Conservation (phyloP, 2,888 invertebrate species). For the Dasysyrphus tricinctus region DNA sequence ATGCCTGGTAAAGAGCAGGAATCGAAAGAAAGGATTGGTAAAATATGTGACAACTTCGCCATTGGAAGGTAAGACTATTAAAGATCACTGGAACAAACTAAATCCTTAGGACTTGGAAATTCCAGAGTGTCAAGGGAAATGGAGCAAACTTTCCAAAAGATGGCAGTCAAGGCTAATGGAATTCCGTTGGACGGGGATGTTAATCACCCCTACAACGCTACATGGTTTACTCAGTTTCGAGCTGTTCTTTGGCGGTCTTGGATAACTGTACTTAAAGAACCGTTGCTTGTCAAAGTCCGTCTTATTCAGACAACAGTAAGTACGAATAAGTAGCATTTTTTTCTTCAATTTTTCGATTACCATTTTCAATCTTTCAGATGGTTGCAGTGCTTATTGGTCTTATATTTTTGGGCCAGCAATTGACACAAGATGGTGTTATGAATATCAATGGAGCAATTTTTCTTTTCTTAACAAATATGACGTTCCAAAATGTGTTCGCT, state of each 20-base stretch:
- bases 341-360: not conserved
- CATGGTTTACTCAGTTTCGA: constrained; percentile 94
- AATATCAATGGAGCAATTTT: constrained; percentile 97
- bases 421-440: constrained; percentile 95
- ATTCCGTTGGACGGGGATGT: constrained; percentile 84
- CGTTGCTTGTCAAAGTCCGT: constrained; percentile 94
- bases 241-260: constrained; percentile 96
- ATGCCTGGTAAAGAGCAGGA: constrained; percentile 92
- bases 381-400: constrained; percentile 94
- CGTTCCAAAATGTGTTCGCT: constrained; percentile 97
- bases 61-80: constrained; percentile 78
- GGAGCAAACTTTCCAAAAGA: constrained; percentile 79
- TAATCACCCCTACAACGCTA: constrained; percentile 86
- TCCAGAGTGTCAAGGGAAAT: constrained; percentile 80
- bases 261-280: constrained; percentile 94
- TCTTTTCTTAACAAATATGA: constrained; percentile 95
- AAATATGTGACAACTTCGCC: constrained; percentile 90
- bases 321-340: constrained; percentile 68
- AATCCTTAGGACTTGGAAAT: not conserved
- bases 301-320: constrained; percentile 94
- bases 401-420: constrained; percentile 92
- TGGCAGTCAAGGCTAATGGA: constrained; percentile 78
- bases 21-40: constrained; percentile 90
- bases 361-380: constrained; percentile 86
- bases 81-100: too few species aligned